Evolutionary conservation across 2,113 vertebrate genomes (phyloP), one percentile per base, ranked within the genome.

Genomic region (Gobius niger): DNA sequence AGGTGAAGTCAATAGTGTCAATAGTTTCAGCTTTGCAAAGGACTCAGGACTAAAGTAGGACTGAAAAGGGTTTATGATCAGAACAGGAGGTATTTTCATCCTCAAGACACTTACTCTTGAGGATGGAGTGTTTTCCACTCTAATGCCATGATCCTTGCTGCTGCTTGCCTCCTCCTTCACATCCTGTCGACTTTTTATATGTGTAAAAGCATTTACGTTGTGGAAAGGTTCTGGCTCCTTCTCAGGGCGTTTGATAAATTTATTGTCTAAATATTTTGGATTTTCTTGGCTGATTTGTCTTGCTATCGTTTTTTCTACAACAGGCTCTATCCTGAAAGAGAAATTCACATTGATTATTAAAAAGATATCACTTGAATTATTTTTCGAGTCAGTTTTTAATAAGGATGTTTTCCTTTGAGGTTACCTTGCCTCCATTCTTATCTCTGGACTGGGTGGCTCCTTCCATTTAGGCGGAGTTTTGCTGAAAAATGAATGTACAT

Each of bases 31-130:
- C 2, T 24, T 3, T 18, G 15, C 6, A 44, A n/a, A n/a, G n/a
- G n/a, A n/a, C n/a, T 41, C 1, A 46, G 44, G 44, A 46, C 44
- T 46, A 46, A 46, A 6, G 7, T 9, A 46, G 5, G 44, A 46
- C 44, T 4, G 10, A 46, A 46, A 9, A 46, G 40, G 18, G 14
- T 18, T n/a, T 7, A 53, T 5, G n/a, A 52, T 7, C 6, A 24
- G 49, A 44, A 1, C 18, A 5, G 19, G n/a, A 10, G 24, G 24
- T 34, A 34, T 34, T 34, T 34, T 34, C 1, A 34, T 34, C 1
- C 12, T 54, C 11, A 34, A 7, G 7, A 57, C 54, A 60, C 80
- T 82, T 66, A 86, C 80, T 72, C 74, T 83, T 9, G 81, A 87
- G 49, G 73, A 72, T 14, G 75, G 57, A 7, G 9, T 67, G 52